These are phyloP conservation scores for Zosterops hypoxanthus DNA, from an alignment of 2,113 vertebrate genomes.

Conservation along the genomic window DNA sequence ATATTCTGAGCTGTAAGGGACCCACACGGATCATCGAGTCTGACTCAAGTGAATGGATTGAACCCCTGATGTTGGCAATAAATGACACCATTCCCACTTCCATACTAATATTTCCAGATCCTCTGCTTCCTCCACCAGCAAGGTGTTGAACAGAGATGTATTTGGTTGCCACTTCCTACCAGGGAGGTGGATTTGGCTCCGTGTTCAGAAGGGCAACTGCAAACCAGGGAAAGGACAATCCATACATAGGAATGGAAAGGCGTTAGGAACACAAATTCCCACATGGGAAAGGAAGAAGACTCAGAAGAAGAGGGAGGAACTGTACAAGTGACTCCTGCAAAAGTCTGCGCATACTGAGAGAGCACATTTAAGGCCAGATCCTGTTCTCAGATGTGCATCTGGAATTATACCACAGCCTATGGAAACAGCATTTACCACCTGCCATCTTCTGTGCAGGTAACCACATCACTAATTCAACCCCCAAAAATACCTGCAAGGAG, in stretches of 20 bases:
- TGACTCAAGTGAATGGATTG: neutral
- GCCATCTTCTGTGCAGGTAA: neutral
- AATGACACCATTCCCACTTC: neutral
- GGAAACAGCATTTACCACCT: neutral
- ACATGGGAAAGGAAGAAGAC: neutral
- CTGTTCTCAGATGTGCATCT: neutral
- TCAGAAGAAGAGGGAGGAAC: neutral
- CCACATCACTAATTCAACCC: neutral
- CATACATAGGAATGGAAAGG: neutral
- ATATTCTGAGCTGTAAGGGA: neutral
- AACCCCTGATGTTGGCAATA: neutral
- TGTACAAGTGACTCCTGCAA: neutral
- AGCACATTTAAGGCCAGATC: neutral
- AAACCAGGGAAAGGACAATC: neutral
- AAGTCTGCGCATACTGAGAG: neutral
- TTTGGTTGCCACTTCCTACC: neutral
- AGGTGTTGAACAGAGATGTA: neutral
- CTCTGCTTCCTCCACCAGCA: neutral
- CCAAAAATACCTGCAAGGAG: neutral
- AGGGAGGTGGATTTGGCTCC: neutral
- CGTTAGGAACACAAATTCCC: neutral
- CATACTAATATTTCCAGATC: neutral
- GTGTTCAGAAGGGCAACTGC: neutral
- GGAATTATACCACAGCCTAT: neutral
- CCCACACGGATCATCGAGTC: accelerated